Conservation (phyloP, 2,888 invertebrate species). For the Limnephilus rhombicus region DNA sequence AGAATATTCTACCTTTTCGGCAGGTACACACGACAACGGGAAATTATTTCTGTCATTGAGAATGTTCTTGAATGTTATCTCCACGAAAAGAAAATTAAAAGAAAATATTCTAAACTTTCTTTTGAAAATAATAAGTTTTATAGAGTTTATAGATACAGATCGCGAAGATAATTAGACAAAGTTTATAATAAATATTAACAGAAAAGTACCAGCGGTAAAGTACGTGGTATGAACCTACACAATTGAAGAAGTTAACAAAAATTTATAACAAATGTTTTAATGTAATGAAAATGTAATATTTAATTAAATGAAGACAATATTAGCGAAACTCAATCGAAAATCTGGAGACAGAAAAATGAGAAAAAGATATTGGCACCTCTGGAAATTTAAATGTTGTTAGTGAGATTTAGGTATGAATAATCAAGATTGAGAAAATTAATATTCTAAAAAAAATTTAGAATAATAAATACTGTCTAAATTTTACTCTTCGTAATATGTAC, state of each 20-base stretch:
- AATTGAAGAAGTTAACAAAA: not conserved
- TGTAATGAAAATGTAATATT: too few relatives aligned
- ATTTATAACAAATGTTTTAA: not conserved
- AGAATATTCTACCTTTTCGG: too few relatives aligned
- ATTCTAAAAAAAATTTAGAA: too few relatives aligned
- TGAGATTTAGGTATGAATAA: too few relatives aligned
- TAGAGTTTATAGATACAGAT: not conserved
- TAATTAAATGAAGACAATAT: too few relatives aligned
- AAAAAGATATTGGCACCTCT: too few relatives aligned
- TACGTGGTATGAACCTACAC: not conserved
- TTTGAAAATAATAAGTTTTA: not conserved
- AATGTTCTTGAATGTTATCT: not conserved
- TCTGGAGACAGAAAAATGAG: too few relatives aligned
- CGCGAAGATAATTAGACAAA: not conserved
- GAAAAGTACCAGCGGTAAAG: not conserved
- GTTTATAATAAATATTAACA: not conserved
- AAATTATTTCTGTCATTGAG: not conserved
- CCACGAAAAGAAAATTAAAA: not conserved
- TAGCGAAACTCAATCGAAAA: too few relatives aligned
- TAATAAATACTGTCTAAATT: too few relatives aligned
- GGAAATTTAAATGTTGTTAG: too few relatives aligned
- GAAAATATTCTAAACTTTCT: not conserved
- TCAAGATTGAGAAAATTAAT: too few relatives aligned
- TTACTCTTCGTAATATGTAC: too few relatives aligned
- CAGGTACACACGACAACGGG: not conserved